Evolutionary conservation across 2,113 vertebrate genomes (phyloP).

Genomic region (Chionis minor): DNA sequence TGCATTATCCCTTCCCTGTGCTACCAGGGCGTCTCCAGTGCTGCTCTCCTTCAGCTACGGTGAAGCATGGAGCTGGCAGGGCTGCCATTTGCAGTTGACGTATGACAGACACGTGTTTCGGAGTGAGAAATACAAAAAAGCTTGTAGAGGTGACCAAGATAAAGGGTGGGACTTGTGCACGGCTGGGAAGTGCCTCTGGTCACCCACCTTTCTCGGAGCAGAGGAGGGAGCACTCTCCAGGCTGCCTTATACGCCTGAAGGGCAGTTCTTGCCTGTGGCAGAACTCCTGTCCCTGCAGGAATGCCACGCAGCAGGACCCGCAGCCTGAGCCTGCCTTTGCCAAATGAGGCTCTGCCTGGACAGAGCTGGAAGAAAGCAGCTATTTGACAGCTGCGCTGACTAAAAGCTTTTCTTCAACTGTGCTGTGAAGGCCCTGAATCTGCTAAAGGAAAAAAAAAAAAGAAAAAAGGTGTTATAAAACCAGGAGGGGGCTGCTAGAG

Average conservation of each 20-base stretch:
- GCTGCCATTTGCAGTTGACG: no score
- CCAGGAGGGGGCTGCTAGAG: background rate
- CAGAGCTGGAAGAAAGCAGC: background rate
- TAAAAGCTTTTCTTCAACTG: background rate
- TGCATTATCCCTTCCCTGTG: no score
- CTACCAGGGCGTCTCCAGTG: no score
- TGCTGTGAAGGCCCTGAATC: background rate
- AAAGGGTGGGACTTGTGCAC: no score
- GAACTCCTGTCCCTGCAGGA: background rate
- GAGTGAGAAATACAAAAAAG: no score
- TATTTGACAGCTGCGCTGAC: background rate
- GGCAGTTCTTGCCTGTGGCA: background rate
- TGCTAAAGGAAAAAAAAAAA: background rate
- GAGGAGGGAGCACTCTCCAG: background rate
- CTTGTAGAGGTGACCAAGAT: no score
- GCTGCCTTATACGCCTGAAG: background rate
- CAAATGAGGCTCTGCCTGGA: no score
- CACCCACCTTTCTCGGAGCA: background rate
- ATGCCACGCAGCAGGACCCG: rapidly evolving
- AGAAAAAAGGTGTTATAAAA: background rate
- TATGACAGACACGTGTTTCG: no score
- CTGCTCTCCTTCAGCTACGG: no score
- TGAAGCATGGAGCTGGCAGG: no score
- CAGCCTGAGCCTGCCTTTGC: background rate
- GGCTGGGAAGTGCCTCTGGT: no score